phyloP scores from a whole-genome alignment of 2,797 vertebrate species.

The Acanthornis magna region DNA sequence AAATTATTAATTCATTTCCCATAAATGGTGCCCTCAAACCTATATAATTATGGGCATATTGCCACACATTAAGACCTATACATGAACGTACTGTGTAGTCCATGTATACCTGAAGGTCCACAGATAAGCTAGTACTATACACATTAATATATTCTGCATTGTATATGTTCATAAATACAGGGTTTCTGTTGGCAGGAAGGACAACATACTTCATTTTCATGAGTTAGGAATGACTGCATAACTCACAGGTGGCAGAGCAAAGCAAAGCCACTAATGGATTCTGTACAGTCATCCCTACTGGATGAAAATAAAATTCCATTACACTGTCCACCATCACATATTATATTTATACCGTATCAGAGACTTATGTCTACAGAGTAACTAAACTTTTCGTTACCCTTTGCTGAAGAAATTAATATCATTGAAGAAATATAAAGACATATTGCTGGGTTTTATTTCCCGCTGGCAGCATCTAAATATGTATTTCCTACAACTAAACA shows the following conservation, averaged over 20 bases:
- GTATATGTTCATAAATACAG: constrained; percentile 52
- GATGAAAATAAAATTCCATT: constrained; percentile 61
- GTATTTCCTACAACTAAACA: constrained; percentile 47
- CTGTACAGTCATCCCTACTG: constrained; percentile 43
- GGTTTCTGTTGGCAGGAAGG: constrained; percentile 28
- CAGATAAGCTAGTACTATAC: neutral
- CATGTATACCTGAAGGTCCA: neutral
- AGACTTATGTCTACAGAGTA: constrained; percentile 55
- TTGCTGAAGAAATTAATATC: constrained; percentile 63
- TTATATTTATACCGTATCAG: constrained; percentile 60
- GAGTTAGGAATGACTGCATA: constrained; percentile 61
- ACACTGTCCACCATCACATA: constrained; percentile 37
- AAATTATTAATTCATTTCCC: constrained; percentile 30
- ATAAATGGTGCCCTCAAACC: neutral
- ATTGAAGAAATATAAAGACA: constrained; percentile 64
- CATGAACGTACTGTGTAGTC: neutral
- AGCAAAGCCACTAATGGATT: constrained; percentile 50
- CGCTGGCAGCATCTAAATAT: constrained; percentile 45
- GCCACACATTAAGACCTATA: neutral
- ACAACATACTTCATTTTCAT: constrained; percentile 63
- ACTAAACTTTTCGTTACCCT: constrained; percentile 60
- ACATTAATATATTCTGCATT: constrained; percentile 38
- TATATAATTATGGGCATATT: neutral
- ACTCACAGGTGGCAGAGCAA: constrained; percentile 59
- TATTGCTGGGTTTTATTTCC: constrained; percentile 55